Conservation (phyloP, 2,888 invertebrate genomes). For the Ochropacha duplaris region DNA sequence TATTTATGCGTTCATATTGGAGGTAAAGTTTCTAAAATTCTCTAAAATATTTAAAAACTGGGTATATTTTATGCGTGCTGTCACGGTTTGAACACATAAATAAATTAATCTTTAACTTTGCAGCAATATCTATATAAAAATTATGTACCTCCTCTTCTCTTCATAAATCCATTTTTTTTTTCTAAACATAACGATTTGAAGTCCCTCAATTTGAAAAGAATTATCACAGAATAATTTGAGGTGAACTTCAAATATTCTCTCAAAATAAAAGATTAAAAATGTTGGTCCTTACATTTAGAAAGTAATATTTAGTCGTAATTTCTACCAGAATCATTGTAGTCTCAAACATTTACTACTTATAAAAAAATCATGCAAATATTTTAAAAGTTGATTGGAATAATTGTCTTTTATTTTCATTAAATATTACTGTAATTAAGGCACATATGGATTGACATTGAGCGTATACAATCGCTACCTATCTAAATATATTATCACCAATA, state of each 20-base stretch:
- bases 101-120: background rate
- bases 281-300: slow-evolving; percentile 34
- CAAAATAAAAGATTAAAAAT: slow-evolving; percentile 17
- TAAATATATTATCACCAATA: slow-evolving; percentile 43
- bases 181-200: slow-evolving; percentile 65
- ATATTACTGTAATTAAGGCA: slow-evolving; percentile 54
- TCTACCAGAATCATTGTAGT: slow-evolving; percentile 26
- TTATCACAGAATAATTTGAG: slow-evolving; percentile 82
- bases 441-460: slow-evolving; percentile 78
- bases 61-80: background rate
- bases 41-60: background rate
- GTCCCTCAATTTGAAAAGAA: slow-evolving; percentile 77
- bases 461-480: slow-evolving; percentile 14
- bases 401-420: slow-evolving; percentile 17
- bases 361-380: slow-evolving; percentile 4
- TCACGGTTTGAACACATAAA: background rate
- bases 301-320: slow-evolving; percentile 15
- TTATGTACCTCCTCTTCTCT: background rate
- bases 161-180: slow-evolving; percentile 20
- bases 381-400: slow-evolving; percentile 16
- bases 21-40: slow-evolving; percentile 10
- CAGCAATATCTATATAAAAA: background rate
- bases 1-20: slow-evolving; percentile 1
- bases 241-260: slow-evolving; percentile 65
- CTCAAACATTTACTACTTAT: slow-evolving; percentile 18